Percentiles rank a stretch among this genome's conserved stretches.
phyloP scores from a whole-genome alignment of 1,140 invertebrate genomes.

The Popillia japonica region DNA sequence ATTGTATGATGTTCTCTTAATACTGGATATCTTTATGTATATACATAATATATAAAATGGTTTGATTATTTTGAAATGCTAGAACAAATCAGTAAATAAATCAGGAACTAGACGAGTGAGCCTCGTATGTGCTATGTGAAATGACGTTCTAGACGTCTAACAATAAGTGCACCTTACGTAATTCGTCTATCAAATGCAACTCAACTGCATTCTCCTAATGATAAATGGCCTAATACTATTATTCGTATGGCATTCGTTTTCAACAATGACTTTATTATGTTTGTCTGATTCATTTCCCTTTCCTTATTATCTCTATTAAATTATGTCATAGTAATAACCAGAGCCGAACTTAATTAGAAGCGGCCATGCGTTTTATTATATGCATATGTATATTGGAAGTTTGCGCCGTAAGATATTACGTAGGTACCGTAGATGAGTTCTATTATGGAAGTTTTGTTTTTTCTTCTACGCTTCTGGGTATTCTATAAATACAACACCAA shows the following conservation, averaged over 20 bases:
- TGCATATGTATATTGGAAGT: not conserved
- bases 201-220: conserved; percentile 27
- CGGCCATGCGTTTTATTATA: not conserved
- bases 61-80: too few species aligned
- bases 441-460: too few species aligned
- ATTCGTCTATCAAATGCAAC: conserved; percentile 8
- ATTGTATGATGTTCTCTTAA: too few species aligned
- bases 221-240: conserved; percentile 23
- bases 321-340: conserved; percentile 25
- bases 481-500: too few species aligned
- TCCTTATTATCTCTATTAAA: conserved; percentile 32
- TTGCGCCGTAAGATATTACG: too few species aligned
- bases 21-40: too few species aligned
- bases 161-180: conserved; percentile 24
- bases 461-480: too few species aligned
- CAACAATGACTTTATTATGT: conserved; percentile 23
- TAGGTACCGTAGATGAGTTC: too few species aligned
- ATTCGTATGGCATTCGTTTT: conserved; percentile 21
- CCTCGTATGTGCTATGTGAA: too few species aligned
- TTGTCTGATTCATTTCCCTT: conserved; percentile 31
- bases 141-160: not conserved
- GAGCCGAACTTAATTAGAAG: conserved; percentile 12
- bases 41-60: too few species aligned
- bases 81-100: too few species aligned
- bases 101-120: too few species aligned